Evolutionary conservation across 2,797 vertebrate genomes (phyloP).

Genomic region (Coluber constrictor): DNA sequence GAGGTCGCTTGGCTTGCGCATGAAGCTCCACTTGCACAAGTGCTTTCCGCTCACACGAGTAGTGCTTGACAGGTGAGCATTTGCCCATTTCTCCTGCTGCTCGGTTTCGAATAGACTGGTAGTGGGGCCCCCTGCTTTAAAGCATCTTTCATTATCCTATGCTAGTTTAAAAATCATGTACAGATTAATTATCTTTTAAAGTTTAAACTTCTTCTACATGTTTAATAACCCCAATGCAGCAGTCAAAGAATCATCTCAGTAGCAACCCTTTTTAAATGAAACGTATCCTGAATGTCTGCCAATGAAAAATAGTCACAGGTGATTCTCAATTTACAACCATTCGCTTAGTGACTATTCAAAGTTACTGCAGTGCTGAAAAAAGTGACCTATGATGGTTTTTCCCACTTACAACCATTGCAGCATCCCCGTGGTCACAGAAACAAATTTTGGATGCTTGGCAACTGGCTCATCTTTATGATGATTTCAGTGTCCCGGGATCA

Average conservation of each 20-base stretch:
- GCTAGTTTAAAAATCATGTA: not conserved
- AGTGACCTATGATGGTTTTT: not conserved
- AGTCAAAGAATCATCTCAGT: not conserved
- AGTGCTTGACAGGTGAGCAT: too few relatives aligned
- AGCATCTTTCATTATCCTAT: not conserved
- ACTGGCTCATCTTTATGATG: not conserved
- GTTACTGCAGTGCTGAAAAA: not conserved
- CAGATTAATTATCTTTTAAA: not conserved
- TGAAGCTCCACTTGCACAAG: not conserved
- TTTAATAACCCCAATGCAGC: not conserved
- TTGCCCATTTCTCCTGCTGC: not conserved
- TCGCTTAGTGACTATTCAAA: not conserved
- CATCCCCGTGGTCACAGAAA: not conserved
- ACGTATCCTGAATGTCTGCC: conserved; percentile 1
- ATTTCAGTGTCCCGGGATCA: not conserved
- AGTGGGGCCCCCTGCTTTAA: not conserved
- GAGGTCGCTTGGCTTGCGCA: not conserved
- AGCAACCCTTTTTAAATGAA: conserved; percentile 5
- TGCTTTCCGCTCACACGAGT: not conserved
- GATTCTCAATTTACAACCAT: not conserved
- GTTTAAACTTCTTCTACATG: not conserved
- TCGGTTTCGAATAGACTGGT: not conserved
- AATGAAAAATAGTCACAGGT: not conserved
- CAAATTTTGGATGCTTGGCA: not conserved
- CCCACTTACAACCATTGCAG: not conserved